phyloP scores from a whole-genome alignment of 2,113 vertebrate species.

The Arvicanthis niloticus region DNA sequence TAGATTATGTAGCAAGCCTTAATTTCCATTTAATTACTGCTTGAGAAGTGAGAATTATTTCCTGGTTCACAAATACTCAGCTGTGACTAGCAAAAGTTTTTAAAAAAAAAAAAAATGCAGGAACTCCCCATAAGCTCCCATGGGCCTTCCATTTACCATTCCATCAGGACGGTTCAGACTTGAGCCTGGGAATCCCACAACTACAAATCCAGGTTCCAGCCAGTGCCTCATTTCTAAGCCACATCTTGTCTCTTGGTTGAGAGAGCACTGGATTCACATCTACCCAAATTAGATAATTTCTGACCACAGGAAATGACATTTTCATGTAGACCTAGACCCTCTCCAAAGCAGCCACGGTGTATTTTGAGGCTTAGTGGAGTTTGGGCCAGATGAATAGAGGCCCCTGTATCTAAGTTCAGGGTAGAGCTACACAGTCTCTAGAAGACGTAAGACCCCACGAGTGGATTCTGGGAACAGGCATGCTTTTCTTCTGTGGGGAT shows the following conservation, averaged over 20 bases:
- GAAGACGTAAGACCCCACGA: neutral
- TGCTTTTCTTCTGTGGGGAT: slow-evolving; percentile 1
- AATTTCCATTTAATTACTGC: slow-evolving; percentile 40
- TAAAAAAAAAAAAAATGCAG: neutral
- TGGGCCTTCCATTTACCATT: neutral
- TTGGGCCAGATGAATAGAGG: neutral
- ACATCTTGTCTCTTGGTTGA: neutral
- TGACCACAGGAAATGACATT: neutral
- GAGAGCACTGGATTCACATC: neutral
- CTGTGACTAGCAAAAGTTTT: slow-evolving; percentile 2
- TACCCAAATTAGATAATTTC: neutral
- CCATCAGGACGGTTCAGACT: neutral
- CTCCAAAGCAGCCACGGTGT: neutral
- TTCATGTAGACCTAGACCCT: neutral
- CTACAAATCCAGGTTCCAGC: neutral
- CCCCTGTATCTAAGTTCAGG: slow-evolving; percentile 9
- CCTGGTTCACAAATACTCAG: neutral
- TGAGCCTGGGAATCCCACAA: rapidly evolving
- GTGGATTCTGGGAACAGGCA: neutral
- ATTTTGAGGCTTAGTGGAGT: neutral
- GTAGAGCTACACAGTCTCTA: neutral
- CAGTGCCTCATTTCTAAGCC: neutral
- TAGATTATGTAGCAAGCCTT: neutral
- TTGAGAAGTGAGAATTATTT: neutral
- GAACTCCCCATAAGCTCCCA: neutral